Base-by-base conservation (phyloP, 2,797 vertebrate species). In the Limnodromus scolopaceus region DNA sequence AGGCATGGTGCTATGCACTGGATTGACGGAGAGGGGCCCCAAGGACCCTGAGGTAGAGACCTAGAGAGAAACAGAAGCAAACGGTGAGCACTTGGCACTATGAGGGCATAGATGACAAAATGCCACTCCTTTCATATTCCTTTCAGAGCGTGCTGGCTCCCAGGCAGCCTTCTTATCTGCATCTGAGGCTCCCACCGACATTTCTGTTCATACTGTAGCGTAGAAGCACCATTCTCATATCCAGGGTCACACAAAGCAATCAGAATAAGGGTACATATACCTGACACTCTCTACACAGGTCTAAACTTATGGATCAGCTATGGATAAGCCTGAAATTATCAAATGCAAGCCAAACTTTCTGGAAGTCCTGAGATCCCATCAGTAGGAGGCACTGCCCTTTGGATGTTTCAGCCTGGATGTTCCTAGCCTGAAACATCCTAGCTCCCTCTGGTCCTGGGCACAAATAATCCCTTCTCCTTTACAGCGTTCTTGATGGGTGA, bases 41-140 rank as follows among this genome's bases (percentile, higher is more conserved):
- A 99, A 99, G 83, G 99, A 98, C 80, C 99, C 98, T 83, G 99
- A 98, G 46, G 98, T 98, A 94, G 99, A 98, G 53, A 98, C 98
- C 99, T 99, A 89, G 87, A 98, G 98, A 76, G 95, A 38, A 72
- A 89, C 23, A 96, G 55, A 87, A 88, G 77, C 32, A 58, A 46
- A 39, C 8, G 13, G 48, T 93, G 38, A 96, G 51, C 9, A 10
- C 1, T 6, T 38, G 60, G 69, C 41, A 60, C 54, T 63, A 4
- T 2, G 45, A 55, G 36, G 1, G 20, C 4, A 36, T 2, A 27
- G 46, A n/a, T 48, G 58, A 9, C 70, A 34, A 7, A 55, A 13
- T 18, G 6, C 22, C 22, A 2, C 65, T 34, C 57, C 61, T 41
- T 11, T 13, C 72, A 3, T 30, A 12, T 5, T 82, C 58, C 65